Evolutionary conservation across 2,113 vertebrate genomes (phyloP).

Genomic region (Terrapene triunguis): DNA sequence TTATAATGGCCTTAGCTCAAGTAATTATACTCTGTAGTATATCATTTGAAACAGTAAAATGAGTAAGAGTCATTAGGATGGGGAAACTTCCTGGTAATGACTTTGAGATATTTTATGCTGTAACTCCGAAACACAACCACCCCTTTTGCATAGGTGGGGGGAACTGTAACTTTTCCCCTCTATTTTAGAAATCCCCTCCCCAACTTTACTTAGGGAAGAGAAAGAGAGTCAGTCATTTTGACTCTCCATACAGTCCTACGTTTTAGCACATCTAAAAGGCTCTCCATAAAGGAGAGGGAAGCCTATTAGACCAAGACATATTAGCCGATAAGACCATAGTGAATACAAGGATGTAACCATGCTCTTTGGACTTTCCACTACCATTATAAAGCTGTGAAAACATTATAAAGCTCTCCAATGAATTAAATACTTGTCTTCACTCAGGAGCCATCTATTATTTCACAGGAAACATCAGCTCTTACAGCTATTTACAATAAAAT

Average conservation of each 20-base stretch:
- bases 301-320: neutral
- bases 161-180: neutral
- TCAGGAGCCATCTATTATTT: neutral
- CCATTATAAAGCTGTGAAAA: neutral
- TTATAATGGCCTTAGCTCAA: neutral
- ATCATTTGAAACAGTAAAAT: neutral
- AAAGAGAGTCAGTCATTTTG: neutral
- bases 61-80: neutral
- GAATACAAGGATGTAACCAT: neutral
- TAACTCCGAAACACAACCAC: neutral
- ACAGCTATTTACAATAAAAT: neutral
- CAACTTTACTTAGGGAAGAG: neutral
- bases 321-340: neutral
- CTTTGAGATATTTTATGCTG: neutral
- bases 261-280: neutral
- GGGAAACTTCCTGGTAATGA: neutral
- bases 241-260: neutral
- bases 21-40: neutral
- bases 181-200: neutral
- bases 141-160: neutral
- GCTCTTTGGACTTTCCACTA: neutral
- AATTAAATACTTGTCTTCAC: neutral
- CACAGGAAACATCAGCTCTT: fast-evolving
- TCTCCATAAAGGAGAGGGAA: neutral
- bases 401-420: neutral